phyloP scores from a whole-genome alignment of 2,797 vertebrate species.

The Vespertilio murinus region DNA sequence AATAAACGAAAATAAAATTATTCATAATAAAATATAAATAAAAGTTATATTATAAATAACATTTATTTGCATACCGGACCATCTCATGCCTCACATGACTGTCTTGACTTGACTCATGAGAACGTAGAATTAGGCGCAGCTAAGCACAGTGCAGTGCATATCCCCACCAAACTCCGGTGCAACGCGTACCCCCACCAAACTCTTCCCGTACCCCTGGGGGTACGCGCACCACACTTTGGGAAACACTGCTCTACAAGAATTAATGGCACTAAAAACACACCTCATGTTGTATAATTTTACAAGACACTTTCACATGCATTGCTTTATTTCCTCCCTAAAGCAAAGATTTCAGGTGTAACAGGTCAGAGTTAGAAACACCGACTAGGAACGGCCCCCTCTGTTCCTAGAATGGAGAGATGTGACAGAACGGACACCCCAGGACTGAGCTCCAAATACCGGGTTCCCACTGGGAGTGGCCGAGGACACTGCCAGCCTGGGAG shows the following conservation, averaged over 20 bases:
- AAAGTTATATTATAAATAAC: too few relatives aligned
- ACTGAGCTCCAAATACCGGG: not conserved
- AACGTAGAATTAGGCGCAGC: too few relatives aligned
- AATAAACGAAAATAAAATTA: too few relatives aligned
- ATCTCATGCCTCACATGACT: too few relatives aligned
- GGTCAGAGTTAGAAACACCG: not conserved
- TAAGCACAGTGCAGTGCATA: too few relatives aligned
- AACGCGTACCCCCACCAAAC: too few relatives aligned
- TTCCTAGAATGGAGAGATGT: not conserved
- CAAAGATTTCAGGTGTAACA: not conserved
- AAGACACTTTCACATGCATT: not conserved
- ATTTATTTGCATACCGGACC: too few relatives aligned
- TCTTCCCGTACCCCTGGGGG: too few relatives aligned
- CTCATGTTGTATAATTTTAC: not conserved
- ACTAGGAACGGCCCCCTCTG: not conserved
- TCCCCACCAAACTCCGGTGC: too few relatives aligned
- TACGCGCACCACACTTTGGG: too few relatives aligned
- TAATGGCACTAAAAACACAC: not conserved
- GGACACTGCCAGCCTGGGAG: not conserved
- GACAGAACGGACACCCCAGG: not conserved
- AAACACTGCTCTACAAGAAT: not conserved
- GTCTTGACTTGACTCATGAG: too few relatives aligned
- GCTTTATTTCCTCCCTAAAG: not conserved
- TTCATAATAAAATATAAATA: too few relatives aligned
- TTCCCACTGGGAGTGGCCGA: not conserved